Conservation (phyloP, 2,888 invertebrate species). For the Caenorhabditis sinica region DNA sequence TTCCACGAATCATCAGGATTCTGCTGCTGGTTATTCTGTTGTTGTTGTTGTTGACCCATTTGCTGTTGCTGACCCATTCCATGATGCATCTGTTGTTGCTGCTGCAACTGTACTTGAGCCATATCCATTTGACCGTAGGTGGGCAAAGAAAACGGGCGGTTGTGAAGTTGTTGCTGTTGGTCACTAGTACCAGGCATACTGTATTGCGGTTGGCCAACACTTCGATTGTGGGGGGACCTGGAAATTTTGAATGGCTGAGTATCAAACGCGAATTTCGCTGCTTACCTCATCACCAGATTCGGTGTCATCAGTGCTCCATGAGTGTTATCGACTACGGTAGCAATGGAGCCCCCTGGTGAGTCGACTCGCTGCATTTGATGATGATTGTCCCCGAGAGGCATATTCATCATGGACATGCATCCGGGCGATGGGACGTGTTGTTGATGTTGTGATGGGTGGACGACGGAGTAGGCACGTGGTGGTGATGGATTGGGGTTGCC, state of each 20-base stretch:
- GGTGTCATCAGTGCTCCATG: constrained; percentile 52
- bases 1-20: constrained; percentile 21
- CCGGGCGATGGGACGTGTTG: constrained; percentile 68
- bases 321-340: constrained; percentile 13
- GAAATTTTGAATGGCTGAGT: constrained; percentile 18
- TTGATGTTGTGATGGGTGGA: constrained; percentile 48
- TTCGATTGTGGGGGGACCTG: constrained; percentile 69
- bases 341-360: background rate
- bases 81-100: constrained; percentile 20
- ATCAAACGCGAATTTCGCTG: background rate
- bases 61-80: background rate
- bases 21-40: constrained; percentile 10
- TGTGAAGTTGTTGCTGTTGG: constrained; percentile 36
- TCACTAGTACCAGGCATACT: constrained; percentile 26
- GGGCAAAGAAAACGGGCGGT: constrained; percentile 67
- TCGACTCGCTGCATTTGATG: constrained; percentile 34
- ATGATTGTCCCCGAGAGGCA: constrained; percentile 51
- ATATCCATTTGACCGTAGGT: constrained; percentile 68
- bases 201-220: constrained; percentile 47
- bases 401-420: constrained; percentile 74
- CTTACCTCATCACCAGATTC: constrained; percentile 31
- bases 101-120: constrained; percentile 29
- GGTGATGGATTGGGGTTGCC: constrained; percentile 35
- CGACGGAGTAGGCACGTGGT: constrained; percentile 69
- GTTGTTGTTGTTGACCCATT: background rate